Percentiles rank a stretch among this genome's conserved stretches.
Evolutionary conservation across 1,140 invertebrate species (phyloP).

Genomic region (Planococcus citri): DNA sequence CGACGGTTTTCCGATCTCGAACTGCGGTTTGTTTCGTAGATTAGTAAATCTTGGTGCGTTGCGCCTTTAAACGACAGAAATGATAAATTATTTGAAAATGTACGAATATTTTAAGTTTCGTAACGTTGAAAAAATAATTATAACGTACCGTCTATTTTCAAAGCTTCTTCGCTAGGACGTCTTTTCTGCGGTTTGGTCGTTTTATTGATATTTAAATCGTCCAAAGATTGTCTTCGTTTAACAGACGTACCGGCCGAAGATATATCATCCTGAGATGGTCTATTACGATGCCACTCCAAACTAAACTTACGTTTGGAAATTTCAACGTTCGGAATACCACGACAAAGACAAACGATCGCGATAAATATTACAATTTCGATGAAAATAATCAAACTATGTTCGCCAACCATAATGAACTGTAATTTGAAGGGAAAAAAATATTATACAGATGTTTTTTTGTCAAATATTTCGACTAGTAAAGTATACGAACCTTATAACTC

Average conservation of each 20-base stretch:
- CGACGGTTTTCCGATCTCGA: constrained; percentile 28
- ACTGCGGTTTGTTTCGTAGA: constrained; percentile 32
- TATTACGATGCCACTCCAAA: constrained; percentile 16
- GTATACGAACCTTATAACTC: constrained; percentile 38
- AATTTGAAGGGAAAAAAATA: constrained; percentile 29
- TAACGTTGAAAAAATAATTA: background rate
- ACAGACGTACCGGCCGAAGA: constrained; percentile 16
- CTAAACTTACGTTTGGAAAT: constrained; percentile 24
- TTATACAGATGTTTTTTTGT: constrained; percentile 29
- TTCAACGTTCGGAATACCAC: constrained; percentile 30
- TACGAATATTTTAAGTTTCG: background rate
- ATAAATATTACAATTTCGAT: constrained; percentile 40
- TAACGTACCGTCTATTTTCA: constrained; percentile 30
- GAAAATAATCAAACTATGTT: constrained; percentile 40
- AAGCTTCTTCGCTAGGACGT: constrained; percentile 62
- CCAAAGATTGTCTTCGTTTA: constrained; percentile 24
- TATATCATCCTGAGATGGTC: constrained; percentile 23
- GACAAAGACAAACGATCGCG: constrained; percentile 38
- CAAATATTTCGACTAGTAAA: background rate
- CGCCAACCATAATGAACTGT: constrained; percentile 32
- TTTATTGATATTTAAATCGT: constrained; percentile 23
- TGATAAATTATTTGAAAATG: background rate
- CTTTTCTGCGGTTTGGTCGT: constrained; percentile 39
- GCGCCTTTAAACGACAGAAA: constrained; percentile 23
- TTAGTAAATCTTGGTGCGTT: constrained; percentile 38